Evolutionary conservation across 2,888 invertebrate genomes (phyloP), one percentile per base, ranked within the genome.

Genomic region (Lysandra coridon): DNA sequence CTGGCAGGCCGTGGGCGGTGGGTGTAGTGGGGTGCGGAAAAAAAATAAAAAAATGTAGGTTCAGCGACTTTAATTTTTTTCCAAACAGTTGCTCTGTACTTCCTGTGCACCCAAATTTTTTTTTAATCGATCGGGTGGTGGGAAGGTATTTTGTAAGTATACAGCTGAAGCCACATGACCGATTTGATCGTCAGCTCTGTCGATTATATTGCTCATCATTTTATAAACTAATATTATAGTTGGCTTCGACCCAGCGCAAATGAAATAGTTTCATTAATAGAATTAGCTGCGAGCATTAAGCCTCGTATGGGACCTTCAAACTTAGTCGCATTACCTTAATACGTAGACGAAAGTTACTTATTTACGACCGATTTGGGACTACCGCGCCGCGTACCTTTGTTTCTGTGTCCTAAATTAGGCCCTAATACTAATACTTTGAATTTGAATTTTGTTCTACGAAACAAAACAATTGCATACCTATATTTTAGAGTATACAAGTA

Each of bases 321-420:
- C 78, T 82, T 81, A 81, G 82, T 79, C 81, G 44, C 80, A 79
- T 80, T 79, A 80, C 78, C 79, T 82, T 82, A 80, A 80, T 80
- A 80, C 78, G 76, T 79, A 53, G 78, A 53, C 80, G 80, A 81
- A 81, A 82, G 80, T 82, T 83, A 73, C 79, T 80, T 81, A 82
- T 83, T 83, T 83, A 83, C 81, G 74, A 80, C 69, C 78, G 79
- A 77, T 73, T 77, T 69, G 82, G 82, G 81, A 80, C 17, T 57
- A 17, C 17, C 57, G 17, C 73, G 69, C 60, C 57, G 44, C n/a
- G 57, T 74, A 64, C 60, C 49, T 79, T 80, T 75, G 80, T 37
- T 69, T 37, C 69, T 37, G 33, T 33, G 69, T 37, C 30, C 14
- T 10, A 37, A 69, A 37, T 69, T 69, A 69, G 33, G 33, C 69